Conservation (phyloP, 2,797 vertebrate genomes). For the Discoglossus pictus region DNA sequence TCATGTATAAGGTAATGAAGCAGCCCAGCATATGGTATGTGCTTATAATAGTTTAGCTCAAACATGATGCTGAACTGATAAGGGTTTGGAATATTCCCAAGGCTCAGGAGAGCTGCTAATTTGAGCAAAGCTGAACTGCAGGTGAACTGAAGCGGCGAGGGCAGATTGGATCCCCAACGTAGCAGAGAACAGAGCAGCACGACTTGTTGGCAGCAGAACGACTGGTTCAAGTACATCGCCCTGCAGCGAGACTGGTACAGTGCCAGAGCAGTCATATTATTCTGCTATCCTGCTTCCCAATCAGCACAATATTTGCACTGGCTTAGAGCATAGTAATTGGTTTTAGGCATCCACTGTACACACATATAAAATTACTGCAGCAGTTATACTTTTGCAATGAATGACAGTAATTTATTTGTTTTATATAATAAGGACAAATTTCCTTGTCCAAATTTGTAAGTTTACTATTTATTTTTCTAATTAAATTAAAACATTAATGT, state of each 20-base stretch:
- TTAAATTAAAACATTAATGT: too few relatives aligned
- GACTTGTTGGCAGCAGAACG: slow-evolving; percentile 31
- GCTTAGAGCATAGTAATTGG: background rate
- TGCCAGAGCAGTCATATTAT: slow-evolving; percentile 21
- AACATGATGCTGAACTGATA: slow-evolving; percentile 1
- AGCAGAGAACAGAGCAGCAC: slow-evolving; percentile 6
- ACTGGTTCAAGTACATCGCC: slow-evolving; percentile 27
- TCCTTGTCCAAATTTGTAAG: too few relatives aligned
- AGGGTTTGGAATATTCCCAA: slow-evolving; percentile 13
- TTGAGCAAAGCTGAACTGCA: slow-evolving; percentile 33
- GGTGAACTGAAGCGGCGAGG: slow-evolving; percentile 23
- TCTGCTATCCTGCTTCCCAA: background rate
- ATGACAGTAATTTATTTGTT: too few relatives aligned
- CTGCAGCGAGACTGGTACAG: slow-evolving; percentile 18
- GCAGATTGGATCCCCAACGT: slow-evolving; percentile 13
- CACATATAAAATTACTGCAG: too few relatives aligned
- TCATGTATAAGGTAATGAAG: background rate
- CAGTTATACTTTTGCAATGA: too few relatives aligned
- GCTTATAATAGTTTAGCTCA: slow-evolving; percentile 20
- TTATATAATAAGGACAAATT: too few relatives aligned
- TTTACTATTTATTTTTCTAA: too few relatives aligned
- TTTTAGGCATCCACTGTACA: too few relatives aligned
- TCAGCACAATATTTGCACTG: background rate
- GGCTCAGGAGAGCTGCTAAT: slow-evolving; percentile 9
- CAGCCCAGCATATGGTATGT: slow-evolving; percentile 15